phyloP scores from a whole-genome alignment of 2,113 vertebrate genomes.

The Phylloscopus whistleri region DNA sequence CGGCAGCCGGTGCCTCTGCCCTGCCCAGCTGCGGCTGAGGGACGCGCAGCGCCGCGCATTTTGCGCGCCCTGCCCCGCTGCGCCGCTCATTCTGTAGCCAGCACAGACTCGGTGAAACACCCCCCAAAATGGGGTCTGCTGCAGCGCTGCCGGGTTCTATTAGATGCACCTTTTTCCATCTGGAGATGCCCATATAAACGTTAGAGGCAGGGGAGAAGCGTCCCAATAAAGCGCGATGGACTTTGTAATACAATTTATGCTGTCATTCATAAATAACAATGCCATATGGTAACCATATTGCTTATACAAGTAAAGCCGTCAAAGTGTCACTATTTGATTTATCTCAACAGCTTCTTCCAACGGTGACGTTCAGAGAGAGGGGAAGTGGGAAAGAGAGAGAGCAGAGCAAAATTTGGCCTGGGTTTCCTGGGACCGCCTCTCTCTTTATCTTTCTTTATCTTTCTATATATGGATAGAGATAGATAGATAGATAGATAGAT shows the following conservation, averaged over 20 bases:
- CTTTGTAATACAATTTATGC: constrained; percentile 74
- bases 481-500: background rate
- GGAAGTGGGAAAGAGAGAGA: background rate
- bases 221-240: constrained; percentile 61
- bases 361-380: constrained; percentile 45
- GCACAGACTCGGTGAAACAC: background rate
- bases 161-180: constrained; percentile 1
- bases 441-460: background rate
- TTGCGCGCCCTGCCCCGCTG: background rate
- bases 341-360: constrained; percentile 78
- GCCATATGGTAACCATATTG: constrained; percentile 84
- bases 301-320: constrained; percentile 78
- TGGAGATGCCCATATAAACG: background rate
- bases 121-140: background rate
- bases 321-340: constrained; percentile 78
- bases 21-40: background rate
- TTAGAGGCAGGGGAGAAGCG: constrained; percentile 35
- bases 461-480: background rate
- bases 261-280: constrained; percentile 82
- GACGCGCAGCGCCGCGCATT: background rate
- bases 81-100: background rate
- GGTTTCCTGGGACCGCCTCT: background rate
- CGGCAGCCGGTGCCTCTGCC: background rate
- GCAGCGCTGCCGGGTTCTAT: background rate
- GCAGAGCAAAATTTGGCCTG: constrained; percentile 24